Evolutionary conservation across 92 coral and sea anemone species (phyloP), one percentile per base, ranked within the genome.

Genomic region (Epizoanthus illoricatus): DNA sequence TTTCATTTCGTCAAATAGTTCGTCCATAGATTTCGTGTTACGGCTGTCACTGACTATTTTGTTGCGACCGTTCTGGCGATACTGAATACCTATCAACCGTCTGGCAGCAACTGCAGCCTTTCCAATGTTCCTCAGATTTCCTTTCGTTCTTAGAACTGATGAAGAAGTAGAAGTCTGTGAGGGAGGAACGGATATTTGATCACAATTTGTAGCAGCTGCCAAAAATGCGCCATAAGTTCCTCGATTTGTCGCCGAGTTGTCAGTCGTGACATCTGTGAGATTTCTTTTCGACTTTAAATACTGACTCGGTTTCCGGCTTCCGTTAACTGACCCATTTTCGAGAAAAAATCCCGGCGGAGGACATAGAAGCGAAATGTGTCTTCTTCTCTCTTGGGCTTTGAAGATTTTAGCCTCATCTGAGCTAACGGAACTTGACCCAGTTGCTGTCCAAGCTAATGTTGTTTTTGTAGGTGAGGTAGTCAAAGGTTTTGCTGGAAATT

Each of bases 1-100:
- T 82, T 87, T 82, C 83, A 87, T 87, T 66, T 87, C 90, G 40
- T 87, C 87, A 60, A 87, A 87, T 40, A 87, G 85, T 36, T 82
- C 33, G 19, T 87, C 90, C 16, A 82, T 73, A 73, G 86, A 49
- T 69, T 87, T 87, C 8, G 69, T 47, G 33, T 69, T 63, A 0
- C 36, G 24, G 21, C 63, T 17, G 0, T 24, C 64, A 23, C 2
- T 71, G 3, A 36, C 13, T 2, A n/a, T 54, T 21, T 43, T 19
- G 17, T 59, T 67, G 24, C 15, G 36, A 40, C 76, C 69, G 65
- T 85, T 69, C n/a, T 75, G 83, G 56, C 87, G 78, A 69, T 87
- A 69, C 68, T 87, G 86, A 40, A 73, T 69, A 23, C 76, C 84
- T 8, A 81, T 66, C 28, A 87, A 69, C 43, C 72, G 83, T 13